A percentile compares a stretch with the other conserved stretches of the same genome.
These are phyloP conservation scores for Belonocnema kinseyi DNA, from an alignment of 1,140 invertebrate species.

Conservation along the genomic window DNA sequence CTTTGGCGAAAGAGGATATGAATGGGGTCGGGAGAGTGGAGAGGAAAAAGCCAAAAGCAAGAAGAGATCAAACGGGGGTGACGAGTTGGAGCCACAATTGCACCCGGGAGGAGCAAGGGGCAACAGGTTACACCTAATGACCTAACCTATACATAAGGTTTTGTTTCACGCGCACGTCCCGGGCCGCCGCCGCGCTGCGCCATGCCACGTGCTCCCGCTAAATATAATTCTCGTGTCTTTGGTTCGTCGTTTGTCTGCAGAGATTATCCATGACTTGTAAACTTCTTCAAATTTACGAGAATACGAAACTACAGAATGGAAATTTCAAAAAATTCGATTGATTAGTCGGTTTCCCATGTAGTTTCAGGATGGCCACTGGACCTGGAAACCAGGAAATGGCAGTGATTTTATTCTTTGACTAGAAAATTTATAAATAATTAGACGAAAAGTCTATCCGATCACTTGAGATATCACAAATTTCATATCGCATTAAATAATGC, in stretches of 20 bases:
- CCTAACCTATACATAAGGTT: slow-evolving; percentile 2
- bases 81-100: background rate
- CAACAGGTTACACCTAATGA: slow-evolving; percentile 22
- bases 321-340: background rate
- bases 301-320: background rate
- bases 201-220: slow-evolving; percentile 61
- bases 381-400: too few species aligned
- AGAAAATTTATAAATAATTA: too few species aligned
- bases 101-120: background rate
- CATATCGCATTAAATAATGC: too few species aligned
- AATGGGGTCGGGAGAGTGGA: background rate
- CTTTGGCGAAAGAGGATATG: background rate
- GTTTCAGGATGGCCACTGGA: too few species aligned
- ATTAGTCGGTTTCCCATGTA: too few species aligned
- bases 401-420: too few species aligned
- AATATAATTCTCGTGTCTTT: slow-evolving; percentile 60
- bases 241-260: slow-evolving; percentile 29
- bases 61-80: background rate
- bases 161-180: slow-evolving; percentile 36
- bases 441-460: too few species aligned
- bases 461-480: too few species aligned
- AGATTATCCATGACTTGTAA: slow-evolving; percentile 5
- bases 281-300: background rate
- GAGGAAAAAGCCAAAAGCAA: background rate
- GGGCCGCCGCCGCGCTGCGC: slow-evolving; percentile 55